These are phyloP conservation scores for Halichondria panicea DNA, from an alignment of 37 sponge, comb jelly and placozoan genomes.

Conservation along the genomic window DNA sequence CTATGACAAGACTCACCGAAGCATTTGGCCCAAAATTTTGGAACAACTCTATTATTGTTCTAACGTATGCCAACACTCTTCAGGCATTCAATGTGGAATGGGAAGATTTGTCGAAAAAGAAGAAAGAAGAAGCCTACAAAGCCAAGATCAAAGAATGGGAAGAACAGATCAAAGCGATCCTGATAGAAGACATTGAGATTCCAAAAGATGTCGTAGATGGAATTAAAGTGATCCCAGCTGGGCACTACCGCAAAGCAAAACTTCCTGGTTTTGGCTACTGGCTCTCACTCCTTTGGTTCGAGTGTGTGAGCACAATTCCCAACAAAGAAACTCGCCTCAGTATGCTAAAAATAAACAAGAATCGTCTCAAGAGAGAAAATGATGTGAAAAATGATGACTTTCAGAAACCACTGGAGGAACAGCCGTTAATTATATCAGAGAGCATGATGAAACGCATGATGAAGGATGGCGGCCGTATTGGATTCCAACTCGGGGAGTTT, in stretches of 20 bases:
- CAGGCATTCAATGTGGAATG: not conserved
- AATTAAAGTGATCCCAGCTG: not conserved
- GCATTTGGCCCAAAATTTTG: not conserved
- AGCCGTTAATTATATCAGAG: no score
- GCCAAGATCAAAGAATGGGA: not conserved
- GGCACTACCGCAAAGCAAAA: not conserved
- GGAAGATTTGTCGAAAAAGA: not conserved
- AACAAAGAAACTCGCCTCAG: not conserved
- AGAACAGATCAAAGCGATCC: not conserved
- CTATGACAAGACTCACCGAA: not conserved
- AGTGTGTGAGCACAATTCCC: not conserved
- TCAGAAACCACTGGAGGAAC: not conserved
- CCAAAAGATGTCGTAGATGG: no score
- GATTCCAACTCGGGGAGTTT: no score
- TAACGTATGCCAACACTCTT: constrained; percentile 4
- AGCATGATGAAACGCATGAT: no score
- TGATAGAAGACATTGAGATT: not conserved
- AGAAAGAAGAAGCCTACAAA: not conserved
- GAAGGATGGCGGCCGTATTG: no score
- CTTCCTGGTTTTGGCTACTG: not conserved
- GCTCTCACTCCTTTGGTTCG: constrained; percentile 1
- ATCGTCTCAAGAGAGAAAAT: no score
- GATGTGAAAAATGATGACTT: no score
- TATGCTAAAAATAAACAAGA: not conserved
- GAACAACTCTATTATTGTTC: not conserved